Conservation (phyloP, 2,113 vertebrate genomes). For the Rhinoderma darwinii region DNA sequence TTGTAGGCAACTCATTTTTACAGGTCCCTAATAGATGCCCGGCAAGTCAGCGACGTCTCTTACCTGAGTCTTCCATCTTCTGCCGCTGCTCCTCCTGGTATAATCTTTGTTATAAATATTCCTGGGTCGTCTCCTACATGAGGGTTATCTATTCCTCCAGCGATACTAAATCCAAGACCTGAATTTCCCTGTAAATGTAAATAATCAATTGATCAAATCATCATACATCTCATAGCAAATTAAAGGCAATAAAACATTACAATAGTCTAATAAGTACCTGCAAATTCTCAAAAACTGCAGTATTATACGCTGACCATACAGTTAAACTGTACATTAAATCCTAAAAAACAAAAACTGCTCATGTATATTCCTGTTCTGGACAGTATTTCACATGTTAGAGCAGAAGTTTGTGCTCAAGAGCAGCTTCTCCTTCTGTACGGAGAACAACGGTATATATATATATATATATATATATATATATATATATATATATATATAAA, state of each 20-base stretch:
- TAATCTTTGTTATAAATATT: conserved; percentile 99
- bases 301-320: no score
- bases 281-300: neutral
- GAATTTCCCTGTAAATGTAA: conserved; percentile 87
- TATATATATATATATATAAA: no score
- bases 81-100: conserved; percentile 94
- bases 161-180: conserved; percentile 87
- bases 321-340: no score
- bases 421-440: neutral
- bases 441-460: neutral
- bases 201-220: conserved; percentile 16
- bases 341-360: no score
- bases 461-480: no score
- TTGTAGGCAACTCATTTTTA: neutral
- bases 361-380: no score
- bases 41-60: conserved; percentile 31
- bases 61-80: conserved; percentile 95
- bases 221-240: neutral
- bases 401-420: neutral
- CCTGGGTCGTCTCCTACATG: conserved; percentile 96
- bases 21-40: neutral
- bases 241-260: neutral
- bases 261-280: neutral
- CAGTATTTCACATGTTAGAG: neutral
- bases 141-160: conserved; percentile 96